A percentile compares a stretch with the other conserved stretches of the same genome.
Evolutionary conservation across 2,888 invertebrate genomes (phyloP).

Genomic region (Acanthosoma haemorrhoidale): DNA sequence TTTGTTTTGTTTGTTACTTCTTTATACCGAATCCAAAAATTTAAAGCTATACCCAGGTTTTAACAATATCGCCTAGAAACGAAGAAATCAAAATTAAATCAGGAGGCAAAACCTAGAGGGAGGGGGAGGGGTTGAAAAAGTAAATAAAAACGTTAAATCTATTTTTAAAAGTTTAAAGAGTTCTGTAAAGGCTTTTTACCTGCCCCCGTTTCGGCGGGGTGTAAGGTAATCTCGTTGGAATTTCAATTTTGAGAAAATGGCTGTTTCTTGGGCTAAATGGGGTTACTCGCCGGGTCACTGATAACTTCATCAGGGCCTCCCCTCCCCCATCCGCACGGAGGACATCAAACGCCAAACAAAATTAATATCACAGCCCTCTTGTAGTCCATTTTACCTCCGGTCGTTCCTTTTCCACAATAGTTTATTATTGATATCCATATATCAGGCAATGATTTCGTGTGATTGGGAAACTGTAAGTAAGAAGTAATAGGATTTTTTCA

Average conservation of each 20-base stretch:
- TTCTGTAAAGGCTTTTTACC: background rate
- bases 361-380: background rate
- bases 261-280: constrained; percentile 7
- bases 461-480: no score
- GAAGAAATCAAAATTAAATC: no score
- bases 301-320: background rate
- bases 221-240: constrained; percentile 6
- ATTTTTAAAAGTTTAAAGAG: background rate
- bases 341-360: background rate
- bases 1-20: no score
- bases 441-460: no score
- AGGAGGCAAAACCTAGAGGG: no score
- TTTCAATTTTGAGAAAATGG: constrained; percentile 12
- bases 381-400: background rate
- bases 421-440: no score
- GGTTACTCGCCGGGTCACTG: background rate
- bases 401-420: no score
- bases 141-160: background rate
- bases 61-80: no score
- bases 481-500: no score
- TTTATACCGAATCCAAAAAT: no score
- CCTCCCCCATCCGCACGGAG: background rate
- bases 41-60: no score
- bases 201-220: background rate
- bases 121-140: background rate